Evolutionary conservation across 2,113 vertebrate genomes (phyloP).

Genomic region (Gymnorhina tibicen): DNA sequence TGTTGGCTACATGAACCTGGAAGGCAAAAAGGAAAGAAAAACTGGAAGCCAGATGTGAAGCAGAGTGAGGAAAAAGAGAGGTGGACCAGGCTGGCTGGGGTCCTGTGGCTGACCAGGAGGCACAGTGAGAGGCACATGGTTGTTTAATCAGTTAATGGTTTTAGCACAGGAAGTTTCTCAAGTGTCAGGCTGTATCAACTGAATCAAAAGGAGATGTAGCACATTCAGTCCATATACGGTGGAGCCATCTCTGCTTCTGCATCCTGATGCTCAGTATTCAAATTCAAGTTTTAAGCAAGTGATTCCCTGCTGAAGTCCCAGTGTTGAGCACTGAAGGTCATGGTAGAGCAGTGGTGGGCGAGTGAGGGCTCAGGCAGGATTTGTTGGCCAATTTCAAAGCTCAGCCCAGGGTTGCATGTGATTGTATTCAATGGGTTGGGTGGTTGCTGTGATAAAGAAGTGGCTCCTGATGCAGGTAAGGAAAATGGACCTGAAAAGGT

Average conservation of each 20-base stretch:
- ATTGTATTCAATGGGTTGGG: not conserved
- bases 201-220: not conserved
- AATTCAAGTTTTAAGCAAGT: not conserved
- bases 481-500: not conserved
- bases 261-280: not conserved
- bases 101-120: not conserved
- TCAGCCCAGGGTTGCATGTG: not conserved
- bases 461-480: accelerated
- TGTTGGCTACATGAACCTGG: not conserved
- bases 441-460: not conserved
- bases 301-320: not conserved
- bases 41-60: not conserved
- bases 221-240: not conserved
- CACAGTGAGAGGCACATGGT: not conserved
- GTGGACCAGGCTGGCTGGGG: not conserved
- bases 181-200: not conserved
- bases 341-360: not conserved
- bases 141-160: not conserved
- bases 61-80: not conserved
- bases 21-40: not conserved
- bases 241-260: not conserved
- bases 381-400: not conserved
- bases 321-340: not conserved
- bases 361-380: not conserved
- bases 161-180: not conserved